Percentiles rank a stretch among this genome's conserved stretches.
phyloP scores from a whole-genome alignment of 1,140 invertebrate species.

The Nilaparvata lugens region DNA sequence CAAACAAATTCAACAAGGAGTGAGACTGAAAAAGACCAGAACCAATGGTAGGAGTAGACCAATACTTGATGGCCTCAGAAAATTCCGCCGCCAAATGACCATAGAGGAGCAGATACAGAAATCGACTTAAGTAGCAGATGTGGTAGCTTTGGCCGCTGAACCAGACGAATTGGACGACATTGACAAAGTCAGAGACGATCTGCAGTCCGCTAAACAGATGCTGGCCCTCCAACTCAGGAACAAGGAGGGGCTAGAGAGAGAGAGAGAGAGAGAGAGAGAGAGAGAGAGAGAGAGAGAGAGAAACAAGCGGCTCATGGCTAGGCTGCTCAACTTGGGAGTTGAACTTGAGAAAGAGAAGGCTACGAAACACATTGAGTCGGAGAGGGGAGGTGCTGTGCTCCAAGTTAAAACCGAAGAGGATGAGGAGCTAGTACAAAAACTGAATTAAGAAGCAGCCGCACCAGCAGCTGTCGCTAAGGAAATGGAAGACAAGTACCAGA shows the following conservation, averaged over 20 bases:
- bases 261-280: too few relatives aligned
- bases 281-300: too few relatives aligned
- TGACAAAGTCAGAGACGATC: constrained; percentile 75
- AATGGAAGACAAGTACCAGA: constrained; percentile 66
- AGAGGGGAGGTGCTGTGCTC: constrained; percentile 14
- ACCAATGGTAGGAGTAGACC: constrained; percentile 82
- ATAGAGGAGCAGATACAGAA: constrained; percentile 81
- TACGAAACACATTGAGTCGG: constrained; percentile 3
- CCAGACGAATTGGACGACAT: constrained; percentile 71
- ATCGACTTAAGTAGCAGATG: constrained; percentile 55
- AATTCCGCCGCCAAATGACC: constrained; percentile 78
- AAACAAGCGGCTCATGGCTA: constrained; percentile 67
- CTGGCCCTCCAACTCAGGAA: constrained; percentile 75
- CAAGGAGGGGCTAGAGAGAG: constrained; percentile 73
- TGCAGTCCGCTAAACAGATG: constrained; percentile 85
- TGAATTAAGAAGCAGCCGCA: constrained; percentile 65
- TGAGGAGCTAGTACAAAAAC: constrained; percentile 35
- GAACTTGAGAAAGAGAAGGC: constrained; percentile 52
- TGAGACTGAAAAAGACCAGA: constrained; percentile 63
- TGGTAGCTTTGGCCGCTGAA: constrained; percentile 43
- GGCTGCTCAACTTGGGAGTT: constrained; percentile 66
- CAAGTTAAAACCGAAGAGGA: constrained; percentile 48
- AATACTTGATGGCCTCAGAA: constrained; percentile 64
- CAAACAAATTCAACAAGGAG: constrained; percentile 70
- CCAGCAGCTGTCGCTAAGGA: constrained; percentile 67